A percentile compares a stretch with the other conserved stretches of the same genome.
Conservation (phyloP, 2,888 invertebrate species). For the Ormyrus rosae region DNA sequence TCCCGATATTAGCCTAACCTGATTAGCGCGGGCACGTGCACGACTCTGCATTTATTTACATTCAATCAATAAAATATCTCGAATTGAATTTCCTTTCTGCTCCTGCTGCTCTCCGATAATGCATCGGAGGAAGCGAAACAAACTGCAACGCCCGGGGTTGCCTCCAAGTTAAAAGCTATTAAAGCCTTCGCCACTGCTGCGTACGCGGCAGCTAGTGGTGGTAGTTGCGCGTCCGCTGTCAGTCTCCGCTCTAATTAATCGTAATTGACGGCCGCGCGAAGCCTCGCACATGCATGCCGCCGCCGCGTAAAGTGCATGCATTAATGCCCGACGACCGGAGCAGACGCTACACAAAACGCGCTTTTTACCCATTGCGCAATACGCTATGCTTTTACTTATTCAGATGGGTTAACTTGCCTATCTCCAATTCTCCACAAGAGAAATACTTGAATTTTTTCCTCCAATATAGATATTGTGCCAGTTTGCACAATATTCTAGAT, state of each 20-base stretch:
- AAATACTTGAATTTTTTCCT: too few species aligned
- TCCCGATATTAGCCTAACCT: conserved; percentile 34
- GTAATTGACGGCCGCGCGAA: conserved; percentile 70
- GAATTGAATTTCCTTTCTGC: neutral
- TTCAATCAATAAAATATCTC: too few species aligned
- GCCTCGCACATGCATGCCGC: conserved; percentile 49
- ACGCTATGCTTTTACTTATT: too few species aligned
- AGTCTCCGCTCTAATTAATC: conserved; percentile 76
- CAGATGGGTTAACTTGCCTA: too few species aligned
- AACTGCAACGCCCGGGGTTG: conserved; percentile 4
- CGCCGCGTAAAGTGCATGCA: conserved; percentile 42
- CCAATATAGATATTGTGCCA: too few species aligned
- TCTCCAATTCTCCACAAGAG: too few species aligned
- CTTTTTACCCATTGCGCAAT: too few species aligned
- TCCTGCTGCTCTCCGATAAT: neutral
- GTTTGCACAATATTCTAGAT: too few species aligned
- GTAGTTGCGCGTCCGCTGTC: conserved; percentile 69
- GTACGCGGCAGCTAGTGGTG: neutral
- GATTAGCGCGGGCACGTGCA: conserved; percentile 11
- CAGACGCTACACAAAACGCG: too few species aligned
- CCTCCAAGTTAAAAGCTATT: conserved; percentile 50
- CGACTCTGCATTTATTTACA: neutral
- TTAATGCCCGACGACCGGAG: conserved; percentile 16
- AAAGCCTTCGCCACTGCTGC: conserved; percentile 47
- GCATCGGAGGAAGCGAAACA: conserved; percentile 13